A percentile compares a stretch with the other conserved stretches of the same genome.
Evolutionary conservation across 2,113 vertebrate genomes (phyloP).

Genomic region (Panthera leo): DNA sequence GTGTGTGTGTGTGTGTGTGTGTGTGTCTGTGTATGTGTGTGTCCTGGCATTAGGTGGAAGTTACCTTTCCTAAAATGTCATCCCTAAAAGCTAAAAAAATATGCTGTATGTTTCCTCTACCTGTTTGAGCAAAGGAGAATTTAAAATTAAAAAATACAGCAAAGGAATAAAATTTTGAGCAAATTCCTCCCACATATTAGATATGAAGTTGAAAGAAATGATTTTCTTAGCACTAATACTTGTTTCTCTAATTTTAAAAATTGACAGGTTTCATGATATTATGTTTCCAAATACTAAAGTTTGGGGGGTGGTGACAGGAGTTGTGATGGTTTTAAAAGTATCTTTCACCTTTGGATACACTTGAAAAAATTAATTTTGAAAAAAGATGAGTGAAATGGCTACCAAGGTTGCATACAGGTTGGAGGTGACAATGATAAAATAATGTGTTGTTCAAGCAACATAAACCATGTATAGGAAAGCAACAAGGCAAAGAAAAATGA

Average conservation of each 20-base stretch:
- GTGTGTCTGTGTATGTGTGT: neutral
- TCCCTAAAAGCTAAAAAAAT: neutral
- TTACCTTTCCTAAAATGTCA: neutral
- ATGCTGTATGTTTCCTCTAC: neutral
- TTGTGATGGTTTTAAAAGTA: neutral
- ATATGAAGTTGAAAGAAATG: neutral
- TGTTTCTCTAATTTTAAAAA: neutral
- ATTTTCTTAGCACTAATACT: neutral
- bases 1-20: neutral
- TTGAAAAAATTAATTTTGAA: neutral
- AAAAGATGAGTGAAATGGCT: conserved; percentile 15
- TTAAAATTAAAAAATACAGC: neutral
- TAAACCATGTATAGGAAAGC: conserved; percentile 5
- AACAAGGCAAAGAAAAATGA: neutral
- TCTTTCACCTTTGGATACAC: neutral
- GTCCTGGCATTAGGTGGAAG: neutral
- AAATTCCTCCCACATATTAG: neutral
- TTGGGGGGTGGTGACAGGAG: no score
- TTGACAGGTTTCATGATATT: neutral
- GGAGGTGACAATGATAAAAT: conserved; percentile 32
- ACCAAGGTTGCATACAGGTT: neutral
- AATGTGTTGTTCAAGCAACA: neutral
- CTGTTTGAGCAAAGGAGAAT: neutral
- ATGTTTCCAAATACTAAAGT: neutral
- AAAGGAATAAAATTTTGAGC: neutral